These are phyloP conservation scores for Oophaga pumilio DNA, from an alignment of 2,113 vertebrate genomes.

Conservation along the genomic window DNA sequence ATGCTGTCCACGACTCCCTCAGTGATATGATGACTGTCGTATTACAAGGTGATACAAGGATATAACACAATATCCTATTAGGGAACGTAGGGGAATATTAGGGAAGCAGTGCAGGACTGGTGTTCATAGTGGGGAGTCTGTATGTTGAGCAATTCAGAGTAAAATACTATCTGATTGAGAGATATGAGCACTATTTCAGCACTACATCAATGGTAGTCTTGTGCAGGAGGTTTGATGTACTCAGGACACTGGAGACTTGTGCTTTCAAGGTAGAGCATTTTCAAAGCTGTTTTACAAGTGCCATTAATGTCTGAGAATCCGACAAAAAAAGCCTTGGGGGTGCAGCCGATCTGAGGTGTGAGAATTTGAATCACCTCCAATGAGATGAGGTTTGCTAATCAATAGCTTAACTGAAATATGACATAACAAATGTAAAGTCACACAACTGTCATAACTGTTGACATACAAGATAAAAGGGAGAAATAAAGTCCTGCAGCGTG, in stretches of 20 bases:
- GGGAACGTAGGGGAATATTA: background rate
- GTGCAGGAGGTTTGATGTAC: background rate
- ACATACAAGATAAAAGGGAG: background rate
- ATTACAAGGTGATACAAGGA: background rate
- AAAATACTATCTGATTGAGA: conserved; percentile 3
- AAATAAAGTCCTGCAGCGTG: background rate
- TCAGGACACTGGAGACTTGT: conserved; percentile 21
- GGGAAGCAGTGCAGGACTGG: background rate
- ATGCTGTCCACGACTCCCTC: too few species aligned
- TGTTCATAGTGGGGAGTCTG: background rate
- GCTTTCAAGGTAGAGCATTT: conserved; percentile 33
- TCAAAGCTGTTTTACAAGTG: conserved; percentile 44
- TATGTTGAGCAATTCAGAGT: background rate
- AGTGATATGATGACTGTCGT: background rate
- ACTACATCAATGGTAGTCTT: conserved; percentile 17
- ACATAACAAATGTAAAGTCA: background rate
- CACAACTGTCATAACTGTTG: background rate
- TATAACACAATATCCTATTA: background rate
- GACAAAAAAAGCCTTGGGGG: conserved; percentile 4
- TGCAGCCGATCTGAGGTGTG: background rate
- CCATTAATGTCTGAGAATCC: conserved; percentile 14
- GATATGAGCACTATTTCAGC: background rate
- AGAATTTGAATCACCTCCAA: conserved; percentile 25
- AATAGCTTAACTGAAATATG: background rate
- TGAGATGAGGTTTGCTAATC: background rate